These are phyloP conservation scores for Herpetotheres cachinnans DNA, from an alignment of 2,113 vertebrate genomes.

Conservation along the genomic window DNA sequence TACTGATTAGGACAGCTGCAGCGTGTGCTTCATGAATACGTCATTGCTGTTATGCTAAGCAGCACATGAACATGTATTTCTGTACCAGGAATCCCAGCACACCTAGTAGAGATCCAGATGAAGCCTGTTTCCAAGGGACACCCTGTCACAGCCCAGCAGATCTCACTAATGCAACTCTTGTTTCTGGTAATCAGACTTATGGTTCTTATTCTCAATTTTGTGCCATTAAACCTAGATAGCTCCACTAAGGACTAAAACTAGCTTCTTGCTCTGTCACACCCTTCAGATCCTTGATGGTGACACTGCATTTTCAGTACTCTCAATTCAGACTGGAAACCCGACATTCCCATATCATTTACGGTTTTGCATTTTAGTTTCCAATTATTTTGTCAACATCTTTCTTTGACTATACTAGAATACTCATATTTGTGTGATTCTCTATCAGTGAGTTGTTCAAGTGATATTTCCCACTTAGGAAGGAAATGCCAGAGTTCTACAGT, in stretches of 20 bases:
- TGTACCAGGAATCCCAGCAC: background rate
- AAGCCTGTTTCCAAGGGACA: background rate
- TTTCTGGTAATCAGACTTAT: background rate
- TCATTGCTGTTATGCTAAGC: background rate
- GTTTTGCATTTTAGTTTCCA: background rate
- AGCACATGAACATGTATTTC: background rate
- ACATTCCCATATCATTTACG: background rate
- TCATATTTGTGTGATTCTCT: background rate
- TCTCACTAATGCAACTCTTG: background rate
- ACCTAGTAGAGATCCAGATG: background rate
- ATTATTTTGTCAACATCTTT: background rate
- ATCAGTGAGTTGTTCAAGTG: background rate
- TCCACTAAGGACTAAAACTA: background rate
- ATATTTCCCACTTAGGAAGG: background rate
- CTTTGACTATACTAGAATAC: background rate
- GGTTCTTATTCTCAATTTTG: background rate
- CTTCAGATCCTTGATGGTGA: background rate
- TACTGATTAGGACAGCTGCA: background rate
- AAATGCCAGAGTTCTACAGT: background rate
- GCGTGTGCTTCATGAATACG: accelerated
- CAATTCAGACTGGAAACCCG: background rate
- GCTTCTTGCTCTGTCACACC: background rate
- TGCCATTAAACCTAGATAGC: background rate
- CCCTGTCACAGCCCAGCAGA: background rate
- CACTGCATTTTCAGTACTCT: background rate